These are phyloP conservation scores for Gracilinanus agilis DNA, from an alignment of 2,113 vertebrate genomes.

Conservation along the genomic window DNA sequence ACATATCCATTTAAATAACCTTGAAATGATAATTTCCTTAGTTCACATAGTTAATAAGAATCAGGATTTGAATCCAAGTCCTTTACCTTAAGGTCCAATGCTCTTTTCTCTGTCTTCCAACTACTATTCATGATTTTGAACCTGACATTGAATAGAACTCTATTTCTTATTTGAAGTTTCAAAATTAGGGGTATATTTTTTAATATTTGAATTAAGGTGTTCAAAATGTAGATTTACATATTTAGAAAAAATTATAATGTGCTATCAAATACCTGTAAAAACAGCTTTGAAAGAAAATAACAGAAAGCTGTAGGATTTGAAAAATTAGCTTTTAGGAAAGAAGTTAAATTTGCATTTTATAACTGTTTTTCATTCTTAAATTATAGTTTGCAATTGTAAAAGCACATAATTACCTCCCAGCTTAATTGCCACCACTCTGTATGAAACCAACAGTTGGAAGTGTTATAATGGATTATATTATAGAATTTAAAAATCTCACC, in stretches of 20 bases:
- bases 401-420: conserved; percentile 60
- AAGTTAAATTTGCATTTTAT: conserved; percentile 70
- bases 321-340: conserved; percentile 64
- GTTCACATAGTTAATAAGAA: not conserved
- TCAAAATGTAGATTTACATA: not conserved
- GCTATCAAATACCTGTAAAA: not conserved
- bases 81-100: not conserved
- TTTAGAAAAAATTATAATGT: conserved; percentile 1
- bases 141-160: not conserved
- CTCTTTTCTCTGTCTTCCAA: not conserved
- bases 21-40: not conserved
- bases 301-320: conserved; percentile 35
- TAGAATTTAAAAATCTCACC: conserved; percentile 56
- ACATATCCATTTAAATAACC: not conserved
- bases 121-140: not conserved
- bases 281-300: conserved; percentile 26
- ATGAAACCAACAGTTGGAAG: conserved; percentile 39
- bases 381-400: conserved; percentile 66
- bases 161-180: not conserved
- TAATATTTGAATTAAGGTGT: not conserved
- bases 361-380: conserved; percentile 72
- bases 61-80: not conserved
- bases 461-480: conserved; percentile 40
- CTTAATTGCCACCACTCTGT: conserved; percentile 58
- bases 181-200: not conserved